A percentile compares a stretch with the other conserved stretches of the same genome.
phyloP scores from a whole-genome alignment of 2,113 vertebrate genomes.

The Aphelocoma coerulescens region DNA sequence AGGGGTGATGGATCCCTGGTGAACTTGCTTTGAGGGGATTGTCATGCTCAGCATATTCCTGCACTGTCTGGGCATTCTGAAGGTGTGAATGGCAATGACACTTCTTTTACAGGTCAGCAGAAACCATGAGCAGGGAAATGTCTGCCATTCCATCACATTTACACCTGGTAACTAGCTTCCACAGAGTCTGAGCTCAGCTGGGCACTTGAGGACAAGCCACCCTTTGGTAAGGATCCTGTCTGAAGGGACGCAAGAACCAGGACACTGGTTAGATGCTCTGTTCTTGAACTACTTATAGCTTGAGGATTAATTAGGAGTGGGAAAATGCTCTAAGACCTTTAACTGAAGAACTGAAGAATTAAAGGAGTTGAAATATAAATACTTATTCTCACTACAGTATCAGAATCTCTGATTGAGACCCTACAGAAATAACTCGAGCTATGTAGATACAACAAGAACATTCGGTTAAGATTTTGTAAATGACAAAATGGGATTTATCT shows the following conservation, averaged over 20 bases:
- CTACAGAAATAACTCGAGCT: neutral
- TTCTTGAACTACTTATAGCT: slow-evolving; percentile 50
- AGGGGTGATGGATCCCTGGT: neutral
- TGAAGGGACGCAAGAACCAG: slow-evolving; percentile 10
- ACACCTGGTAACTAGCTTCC: neutral
- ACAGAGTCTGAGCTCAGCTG: neutral
- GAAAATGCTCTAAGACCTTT: slow-evolving; percentile 24
- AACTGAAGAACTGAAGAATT: neutral
- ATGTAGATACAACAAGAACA: neutral
- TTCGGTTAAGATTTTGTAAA: neutral
- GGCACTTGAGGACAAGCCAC: neutral
- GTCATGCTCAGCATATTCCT: neutral
- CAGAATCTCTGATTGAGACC: neutral
- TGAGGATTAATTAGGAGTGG: neutral
- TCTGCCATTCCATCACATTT: neutral
- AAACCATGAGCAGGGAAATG: neutral
- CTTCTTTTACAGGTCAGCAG: neutral
- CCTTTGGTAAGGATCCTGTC: neutral
- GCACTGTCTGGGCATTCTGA: neutral
- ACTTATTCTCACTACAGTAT: neutral
- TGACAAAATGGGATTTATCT: neutral
- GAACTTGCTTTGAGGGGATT: neutral
- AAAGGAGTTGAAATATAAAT: slow-evolving; percentile 9
- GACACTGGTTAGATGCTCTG: neutral
- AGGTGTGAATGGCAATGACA: neutral